Percentiles rank a stretch among this genome's conserved stretches.
Conservation (phyloP, 2,888 invertebrate species). For the Eupithecia inturbata region DNA sequence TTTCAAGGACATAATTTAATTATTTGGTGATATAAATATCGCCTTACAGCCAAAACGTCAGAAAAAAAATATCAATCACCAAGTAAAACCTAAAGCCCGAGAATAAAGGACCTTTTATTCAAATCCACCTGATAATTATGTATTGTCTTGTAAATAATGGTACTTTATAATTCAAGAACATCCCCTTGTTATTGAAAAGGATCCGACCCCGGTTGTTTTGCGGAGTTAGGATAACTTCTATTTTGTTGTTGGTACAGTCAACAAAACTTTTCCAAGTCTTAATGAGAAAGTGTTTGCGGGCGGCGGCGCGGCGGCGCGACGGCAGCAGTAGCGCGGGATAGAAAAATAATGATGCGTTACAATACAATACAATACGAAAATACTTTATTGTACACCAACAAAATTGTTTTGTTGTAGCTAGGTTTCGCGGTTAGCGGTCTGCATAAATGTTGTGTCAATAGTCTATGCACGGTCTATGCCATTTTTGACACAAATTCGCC, state of each 20-base stretch:
- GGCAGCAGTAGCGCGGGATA: neutral
- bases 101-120: slow-evolving; percentile 30
- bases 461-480: neutral
- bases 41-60: neutral
- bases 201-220: slow-evolving; percentile 57
- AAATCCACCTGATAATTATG: slow-evolving; percentile 46
- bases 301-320: neutral
- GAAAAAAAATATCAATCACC: neutral
- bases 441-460: too few species aligned
- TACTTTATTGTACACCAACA: too few species aligned
- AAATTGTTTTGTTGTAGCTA: too few species aligned
- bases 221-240: slow-evolving; percentile 44
- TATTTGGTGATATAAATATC: neutral
- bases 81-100: slow-evolving; percentile 1
- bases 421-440: too few species aligned
- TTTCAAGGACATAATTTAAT: neutral
- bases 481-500: neutral
- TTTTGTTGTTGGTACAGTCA: slow-evolving; percentile 32
- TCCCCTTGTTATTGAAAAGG: slow-evolving; percentile 64
- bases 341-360: neutral
- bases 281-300: neutral
- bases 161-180: slow-evolving; percentile 53
- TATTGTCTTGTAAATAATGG: slow-evolving; percentile 59
- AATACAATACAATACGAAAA: too few species aligned
- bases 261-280: neutral